These are phyloP conservation scores for Eupithecia inturbata DNA, from an alignment of 2,888 invertebrate species.

Conservation along the genomic window DNA sequence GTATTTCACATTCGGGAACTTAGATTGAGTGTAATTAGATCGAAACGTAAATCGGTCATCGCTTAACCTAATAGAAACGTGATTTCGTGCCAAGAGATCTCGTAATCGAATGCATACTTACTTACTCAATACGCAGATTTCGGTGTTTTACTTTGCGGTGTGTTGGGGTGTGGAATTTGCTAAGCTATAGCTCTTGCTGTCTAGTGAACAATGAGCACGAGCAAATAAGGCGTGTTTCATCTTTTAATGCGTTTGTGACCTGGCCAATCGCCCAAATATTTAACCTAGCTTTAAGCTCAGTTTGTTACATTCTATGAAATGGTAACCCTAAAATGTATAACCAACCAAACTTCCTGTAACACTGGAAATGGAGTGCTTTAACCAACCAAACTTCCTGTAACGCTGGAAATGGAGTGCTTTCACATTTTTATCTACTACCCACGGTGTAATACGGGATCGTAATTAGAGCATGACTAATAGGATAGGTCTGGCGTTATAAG, in stretches of 20 bases:
- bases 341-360: slow-evolving; percentile 62
- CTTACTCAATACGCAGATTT: background rate
- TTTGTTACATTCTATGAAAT: background rate
- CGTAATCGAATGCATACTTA: slow-evolving; percentile 6
- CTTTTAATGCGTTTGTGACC: background rate
- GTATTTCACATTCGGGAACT: slow-evolving; percentile 53
- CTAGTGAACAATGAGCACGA: background rate
- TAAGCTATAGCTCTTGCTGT: background rate
- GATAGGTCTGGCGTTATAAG: slow-evolving; percentile 45
- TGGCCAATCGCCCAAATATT: background rate
- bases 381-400: slow-evolving; percentile 63
- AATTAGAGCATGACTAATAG: slow-evolving; percentile 62
- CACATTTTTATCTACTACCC: slow-evolving; percentile 55
- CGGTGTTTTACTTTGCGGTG: background rate
- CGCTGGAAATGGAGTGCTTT: slow-evolving; percentile 60
- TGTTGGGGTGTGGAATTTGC: background rate
- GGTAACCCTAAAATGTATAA: slow-evolving; percentile 45
- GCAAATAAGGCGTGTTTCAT: slow-evolving; percentile 7
- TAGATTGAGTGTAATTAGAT: slow-evolving; percentile 67
- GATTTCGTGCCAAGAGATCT: slow-evolving; percentile 65
- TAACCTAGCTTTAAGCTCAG: background rate
- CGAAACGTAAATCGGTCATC: slow-evolving; percentile 70
- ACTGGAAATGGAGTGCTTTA: slow-evolving; percentile 60
- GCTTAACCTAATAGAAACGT: slow-evolving; percentile 53
- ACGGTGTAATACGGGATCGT: slow-evolving; percentile 49